Percentiles rank a stretch among this genome's conserved stretches.
Conservation (phyloP, 2,888 invertebrate genomes). For the Odontomyia ornata region DNA sequence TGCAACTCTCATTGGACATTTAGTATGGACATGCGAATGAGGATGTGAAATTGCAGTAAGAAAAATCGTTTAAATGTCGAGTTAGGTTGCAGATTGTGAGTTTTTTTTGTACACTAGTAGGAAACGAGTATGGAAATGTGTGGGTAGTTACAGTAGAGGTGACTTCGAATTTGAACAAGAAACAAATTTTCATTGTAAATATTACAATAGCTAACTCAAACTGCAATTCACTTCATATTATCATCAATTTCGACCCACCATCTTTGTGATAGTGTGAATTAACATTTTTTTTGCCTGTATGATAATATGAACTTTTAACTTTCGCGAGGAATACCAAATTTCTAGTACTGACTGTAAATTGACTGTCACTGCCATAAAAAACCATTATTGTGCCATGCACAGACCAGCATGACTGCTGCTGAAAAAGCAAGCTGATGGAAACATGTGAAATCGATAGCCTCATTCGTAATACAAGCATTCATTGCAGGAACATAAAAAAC, state of each 20-base stretch:
- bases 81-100: neutral
- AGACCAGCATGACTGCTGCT: neutral
- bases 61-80: slow-evolving; percentile 2
- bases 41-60: slow-evolving; percentile 2
- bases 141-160: too few relatives aligned
- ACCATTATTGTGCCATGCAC: neutral
- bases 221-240: too few relatives aligned
- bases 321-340: too few relatives aligned
- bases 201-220: too few relatives aligned
- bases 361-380: neutral
- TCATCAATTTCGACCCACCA: too few relatives aligned
- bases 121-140: too few relatives aligned
- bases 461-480: neutral
- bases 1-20: neutral
- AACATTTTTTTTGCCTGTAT: too few relatives aligned
- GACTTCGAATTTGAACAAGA: too few relatives aligned
- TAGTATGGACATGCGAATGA: neutral
- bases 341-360: neutral
- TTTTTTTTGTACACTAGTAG: too few relatives aligned
- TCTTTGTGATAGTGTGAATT: too few relatives aligned
- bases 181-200: too few relatives aligned
- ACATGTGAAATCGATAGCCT: neutral
- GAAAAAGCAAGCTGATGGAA: neutral
- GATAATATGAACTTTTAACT: too few relatives aligned
- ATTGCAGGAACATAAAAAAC: neutral